A percentile compares a stretch with the other conserved stretches of the same genome.
phyloP scores from a whole-genome alignment of 2,888 invertebrate genomes.

The Leistus spinibarbis region DNA sequence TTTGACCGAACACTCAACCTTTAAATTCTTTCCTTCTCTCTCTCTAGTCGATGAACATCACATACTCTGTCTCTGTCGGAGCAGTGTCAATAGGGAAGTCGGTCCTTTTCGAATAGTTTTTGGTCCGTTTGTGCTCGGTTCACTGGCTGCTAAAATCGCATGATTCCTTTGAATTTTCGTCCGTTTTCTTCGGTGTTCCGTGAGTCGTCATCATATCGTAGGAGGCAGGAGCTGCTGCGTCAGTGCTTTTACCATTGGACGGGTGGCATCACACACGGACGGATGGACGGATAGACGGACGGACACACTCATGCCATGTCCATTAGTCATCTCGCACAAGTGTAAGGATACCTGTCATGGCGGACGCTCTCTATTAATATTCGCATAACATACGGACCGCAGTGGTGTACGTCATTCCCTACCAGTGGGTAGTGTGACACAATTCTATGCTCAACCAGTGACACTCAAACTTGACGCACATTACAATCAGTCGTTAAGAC shows the following conservation, averaged over 20 bases:
- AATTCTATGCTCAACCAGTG: neutral
- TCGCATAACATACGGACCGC: neutral
- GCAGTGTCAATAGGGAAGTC: neutral
- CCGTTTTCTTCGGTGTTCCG: neutral
- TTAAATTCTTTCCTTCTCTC: neutral
- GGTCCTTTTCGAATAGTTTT: neutral
- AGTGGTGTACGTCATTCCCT: neutral
- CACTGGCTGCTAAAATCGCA: neutral
- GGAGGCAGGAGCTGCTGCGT: neutral
- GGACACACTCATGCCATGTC: neutral
- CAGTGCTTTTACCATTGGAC: neutral
- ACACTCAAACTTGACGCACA: neutral
- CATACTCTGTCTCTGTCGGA: neutral
- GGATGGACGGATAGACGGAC: too few relatives aligned
- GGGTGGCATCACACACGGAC: too few relatives aligned
- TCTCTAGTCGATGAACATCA: neutral
- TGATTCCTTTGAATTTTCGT: neutral
- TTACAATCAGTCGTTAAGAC: too few relatives aligned
- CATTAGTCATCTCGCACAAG: neutral
- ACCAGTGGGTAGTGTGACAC: neutral
- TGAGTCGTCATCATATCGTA: neutral
- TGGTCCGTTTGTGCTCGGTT: neutral
- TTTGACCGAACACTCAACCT: neutral
- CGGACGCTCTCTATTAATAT: neutral
- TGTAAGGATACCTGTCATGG: neutral